Evolutionary conservation across 35 echinoderm and acorn worm genomes (phyloP).

Genomic region (Lytechinus variegatus): DNA sequence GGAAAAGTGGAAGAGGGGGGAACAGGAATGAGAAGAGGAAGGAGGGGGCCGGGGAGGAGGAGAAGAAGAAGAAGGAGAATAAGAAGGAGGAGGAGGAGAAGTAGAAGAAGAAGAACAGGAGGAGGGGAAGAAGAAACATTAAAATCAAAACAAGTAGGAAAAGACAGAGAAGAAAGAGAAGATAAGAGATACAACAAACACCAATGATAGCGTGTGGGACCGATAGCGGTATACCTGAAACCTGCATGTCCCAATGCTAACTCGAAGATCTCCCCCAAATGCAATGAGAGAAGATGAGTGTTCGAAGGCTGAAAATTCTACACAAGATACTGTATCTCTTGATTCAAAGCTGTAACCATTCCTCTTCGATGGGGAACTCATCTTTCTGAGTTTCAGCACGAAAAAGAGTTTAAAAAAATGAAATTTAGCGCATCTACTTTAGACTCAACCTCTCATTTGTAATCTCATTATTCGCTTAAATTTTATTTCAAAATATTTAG

Average conservation of each 20-base stretch:
- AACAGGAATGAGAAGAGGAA: not conserved
- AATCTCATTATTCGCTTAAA: too few relatives aligned
- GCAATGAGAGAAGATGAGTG: constrained; percentile 51
- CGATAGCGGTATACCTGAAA: constrained; percentile 53
- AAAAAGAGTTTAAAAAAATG: too few relatives aligned
- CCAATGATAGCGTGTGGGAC: not conserved
- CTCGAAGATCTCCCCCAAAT: constrained; percentile 53
- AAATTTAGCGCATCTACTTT: too few relatives aligned
- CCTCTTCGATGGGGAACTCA: not conserved
- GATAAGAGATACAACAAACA: not conserved
- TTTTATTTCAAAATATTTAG: not conserved
- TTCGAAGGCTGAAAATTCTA: constrained; percentile 64
- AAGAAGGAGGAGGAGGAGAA: not conserved
- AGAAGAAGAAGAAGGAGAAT: not conserved
- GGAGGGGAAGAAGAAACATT: not conserved
- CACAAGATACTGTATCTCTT: constrained; percentile 58
- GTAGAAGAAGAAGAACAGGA: not conserved
- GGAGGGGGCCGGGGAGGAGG: too few relatives aligned
- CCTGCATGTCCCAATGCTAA: constrained; percentile 60
- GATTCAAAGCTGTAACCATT: constrained; percentile 49
- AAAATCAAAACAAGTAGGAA: too few relatives aligned
- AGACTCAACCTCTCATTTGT: too few relatives aligned
- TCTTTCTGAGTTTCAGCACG: not conserved
- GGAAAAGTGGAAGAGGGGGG: too few relatives aligned
- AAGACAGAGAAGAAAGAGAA: too few relatives aligned